Evolutionary conservation across 2,888 invertebrate genomes (phyloP).

Genomic region (Nezara viridula): DNA sequence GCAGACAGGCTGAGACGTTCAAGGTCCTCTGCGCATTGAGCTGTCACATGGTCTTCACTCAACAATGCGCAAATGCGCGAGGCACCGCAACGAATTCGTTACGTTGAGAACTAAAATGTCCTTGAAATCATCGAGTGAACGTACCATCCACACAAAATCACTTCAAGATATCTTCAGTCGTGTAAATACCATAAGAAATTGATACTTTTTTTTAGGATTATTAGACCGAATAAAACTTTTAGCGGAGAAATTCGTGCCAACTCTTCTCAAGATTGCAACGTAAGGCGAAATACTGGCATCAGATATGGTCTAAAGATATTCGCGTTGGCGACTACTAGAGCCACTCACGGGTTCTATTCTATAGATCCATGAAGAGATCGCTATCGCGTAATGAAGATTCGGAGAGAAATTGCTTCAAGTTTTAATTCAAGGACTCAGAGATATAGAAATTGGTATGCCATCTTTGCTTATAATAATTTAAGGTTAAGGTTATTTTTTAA

Average conservation of each 20-base stretch:
- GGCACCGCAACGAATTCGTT: constrained; percentile 15
- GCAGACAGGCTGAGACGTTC: neutral
- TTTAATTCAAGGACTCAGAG: neutral
- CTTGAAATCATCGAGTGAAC: neutral
- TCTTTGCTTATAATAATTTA: too few relatives aligned
- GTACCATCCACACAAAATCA: neutral
- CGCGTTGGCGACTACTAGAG: neutral
- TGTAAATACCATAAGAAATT: neutral
- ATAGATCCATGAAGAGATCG: neutral
- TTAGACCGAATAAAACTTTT: neutral
- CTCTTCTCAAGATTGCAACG: neutral
- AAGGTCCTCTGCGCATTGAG: constrained; percentile 10
- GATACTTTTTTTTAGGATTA: neutral
- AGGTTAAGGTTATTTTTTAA: neutral
- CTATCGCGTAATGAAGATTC: neutral
- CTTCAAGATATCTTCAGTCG: neutral
- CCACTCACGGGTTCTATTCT: neutral
- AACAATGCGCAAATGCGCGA: constrained; percentile 19
- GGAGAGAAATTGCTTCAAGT: neutral
- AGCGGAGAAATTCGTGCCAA: neutral
- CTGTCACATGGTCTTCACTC: constrained; percentile 8
- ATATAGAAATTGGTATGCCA: too few relatives aligned
- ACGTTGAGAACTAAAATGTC: neutral
- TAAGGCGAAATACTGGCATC: neutral
- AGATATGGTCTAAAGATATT: neutral